phyloP scores from a whole-genome alignment of 2,797 vertebrate species.

The Salmo trutta region DNA sequence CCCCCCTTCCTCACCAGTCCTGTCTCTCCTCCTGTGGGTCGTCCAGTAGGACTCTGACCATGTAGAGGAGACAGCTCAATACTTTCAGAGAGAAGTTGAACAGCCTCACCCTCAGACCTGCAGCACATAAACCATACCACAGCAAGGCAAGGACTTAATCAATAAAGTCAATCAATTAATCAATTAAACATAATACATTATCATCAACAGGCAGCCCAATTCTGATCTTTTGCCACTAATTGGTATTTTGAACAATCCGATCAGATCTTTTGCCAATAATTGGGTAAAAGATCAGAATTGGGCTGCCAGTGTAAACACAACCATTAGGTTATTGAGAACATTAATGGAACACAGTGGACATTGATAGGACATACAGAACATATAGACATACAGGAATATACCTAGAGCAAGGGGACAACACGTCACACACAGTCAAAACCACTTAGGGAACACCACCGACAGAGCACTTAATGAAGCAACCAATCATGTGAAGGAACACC shows the following conservation, averaged over 20 bases:
- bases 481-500: not conserved
- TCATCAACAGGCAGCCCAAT: no score
- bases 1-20: constrained; percentile 71
- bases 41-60: constrained; percentile 82
- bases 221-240: no score
- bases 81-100: constrained; percentile 86
- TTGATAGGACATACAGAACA: not conserved
- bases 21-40: constrained; percentile 75
- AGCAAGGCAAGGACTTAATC: not conserved
- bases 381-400: constrained; percentile 41
- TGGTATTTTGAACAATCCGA: no score
- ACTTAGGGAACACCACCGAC: constrained; percentile 11
- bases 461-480: constrained; percentile 5
- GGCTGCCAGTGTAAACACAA: not conserved
- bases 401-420: constrained; percentile 31
- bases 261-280: no score
- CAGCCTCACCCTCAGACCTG: constrained; percentile 85
- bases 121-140: constrained; percentile 23
- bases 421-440: constrained; percentile 9
- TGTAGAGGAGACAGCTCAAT: constrained; percentile 85
- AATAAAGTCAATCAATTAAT: not conserved
- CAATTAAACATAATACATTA: not conserved
- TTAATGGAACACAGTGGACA: not conserved
- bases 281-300: no score
- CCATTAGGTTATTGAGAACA: not conserved